These are phyloP conservation scores for Atopsyche davidsoni DNA, from an alignment of 1,140 invertebrate genomes.

Conservation along the genomic window DNA sequence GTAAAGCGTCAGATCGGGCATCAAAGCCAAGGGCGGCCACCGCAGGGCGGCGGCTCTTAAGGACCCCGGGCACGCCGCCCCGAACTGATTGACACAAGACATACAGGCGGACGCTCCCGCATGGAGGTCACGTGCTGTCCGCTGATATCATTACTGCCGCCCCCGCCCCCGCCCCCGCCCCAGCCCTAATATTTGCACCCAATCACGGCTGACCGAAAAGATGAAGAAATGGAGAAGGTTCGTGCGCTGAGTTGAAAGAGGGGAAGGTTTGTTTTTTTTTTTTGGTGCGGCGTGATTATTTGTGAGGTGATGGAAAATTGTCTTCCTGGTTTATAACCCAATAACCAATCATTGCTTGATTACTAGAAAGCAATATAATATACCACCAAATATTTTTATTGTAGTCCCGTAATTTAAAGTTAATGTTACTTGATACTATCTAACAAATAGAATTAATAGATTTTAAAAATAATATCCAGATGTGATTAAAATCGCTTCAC, in stretches of 20 bases:
- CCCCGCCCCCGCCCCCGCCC: neutral
- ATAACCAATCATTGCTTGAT: too few species aligned
- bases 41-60: neutral
- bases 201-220: slow-evolving; percentile 19
- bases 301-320: too few species aligned
- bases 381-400: too few species aligned
- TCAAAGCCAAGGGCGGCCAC: neutral
- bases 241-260: neutral
- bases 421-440: too few species aligned
- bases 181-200: slow-evolving; percentile 19
- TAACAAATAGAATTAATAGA: too few species aligned
- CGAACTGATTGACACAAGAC: slow-evolving; percentile 21
- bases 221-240: slow-evolving; percentile 2
- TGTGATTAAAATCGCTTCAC: too few species aligned
- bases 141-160: slow-evolving; percentile 20
- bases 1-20: too few species aligned
- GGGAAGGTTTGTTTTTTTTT: neutral
- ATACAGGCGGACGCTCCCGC: slow-evolving; percentile 13
- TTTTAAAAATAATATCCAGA: too few species aligned
- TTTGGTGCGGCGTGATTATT: too few species aligned
- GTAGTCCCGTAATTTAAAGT: too few species aligned
- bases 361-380: too few species aligned
- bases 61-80: neutral
- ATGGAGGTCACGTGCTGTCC: slow-evolving; percentile 23
- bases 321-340: too few species aligned